Base-by-base conservation (phyloP, 2,888 invertebrate species). In the Eupithecia exiguata region DNA sequence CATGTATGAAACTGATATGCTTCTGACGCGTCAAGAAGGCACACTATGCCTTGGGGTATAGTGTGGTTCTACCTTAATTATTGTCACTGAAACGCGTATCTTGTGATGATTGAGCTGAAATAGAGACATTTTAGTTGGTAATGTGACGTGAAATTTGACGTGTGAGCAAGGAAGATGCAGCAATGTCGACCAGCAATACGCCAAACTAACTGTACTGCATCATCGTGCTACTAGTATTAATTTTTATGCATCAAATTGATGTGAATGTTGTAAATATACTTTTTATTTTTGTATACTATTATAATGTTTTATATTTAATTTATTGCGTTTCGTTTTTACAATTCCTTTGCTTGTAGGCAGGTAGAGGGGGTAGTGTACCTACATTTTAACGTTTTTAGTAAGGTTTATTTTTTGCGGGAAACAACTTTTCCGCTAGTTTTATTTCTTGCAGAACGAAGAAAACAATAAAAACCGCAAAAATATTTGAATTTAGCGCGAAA, bases 161-260 rank as follows among this genome's bases (percentile, higher is more conserved):
- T n/a, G 65, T 36, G 12, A 25, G 66, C 66, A 66, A 14, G 65
- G 65, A 65, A n/a, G 63, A 63, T 79, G 80, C 79, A 82, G 80
- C 72, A 79, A 80, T 74, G 80, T 79, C 77, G 81, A 81, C 84
- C 84, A 84, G 87, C 85, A 83, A 67, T 81, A 83, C 83, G 88
- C 87, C 87, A 88, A 88, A 89, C 84, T 86, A 78, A 74, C 78
- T 77, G 85, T 86, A 88, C 86, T 88, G 87, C 86, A 85, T 84
- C 86, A 85, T 84, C 78, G 78, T 79, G 78, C 79, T 77, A 70
- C 82, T 83, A n/a, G n/a, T 84, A 68, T 38, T 61, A 65, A 85
- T 84, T 85, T 84, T 87, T 82, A 87, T 92, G 87, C 94, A 94
- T 94, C 94, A 94, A 93, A 94, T 93, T 94, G 94, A 93, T 94